Base-by-base conservation (phyloP, 2,797 vertebrate species). In the Hydrocynus forskahlii region DNA sequence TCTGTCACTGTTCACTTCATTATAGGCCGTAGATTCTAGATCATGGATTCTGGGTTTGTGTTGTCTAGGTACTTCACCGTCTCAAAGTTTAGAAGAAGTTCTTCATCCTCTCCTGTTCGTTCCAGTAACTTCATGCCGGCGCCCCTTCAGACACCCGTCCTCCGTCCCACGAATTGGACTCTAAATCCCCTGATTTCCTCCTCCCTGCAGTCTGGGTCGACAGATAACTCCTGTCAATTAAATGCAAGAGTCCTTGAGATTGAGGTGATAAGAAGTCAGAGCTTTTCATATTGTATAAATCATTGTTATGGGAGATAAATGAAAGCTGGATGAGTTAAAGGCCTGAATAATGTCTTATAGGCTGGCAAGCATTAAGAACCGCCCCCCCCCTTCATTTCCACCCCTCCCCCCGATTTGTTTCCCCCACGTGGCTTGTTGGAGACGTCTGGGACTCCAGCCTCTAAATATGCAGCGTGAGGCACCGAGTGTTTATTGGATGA, bases 401-500 rank as follows among this genome's bases (percentile, higher is more conserved):
- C 75, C 2, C 29, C 9, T 35, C 38, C 66, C 63, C 6, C 12
- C 45, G 59, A 66, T 68, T 60, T 60, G 13, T 14, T 21, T 19
- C 60, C 35, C 57, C 23, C 23, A 69, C 23, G 23, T 40, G 38
- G 35, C 25, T 8, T 12, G 59, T 35, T 57, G 43, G 40, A 60
- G 66, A 59, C 45, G 40, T 70, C 67, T n/a, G 55, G 45, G 67
- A 9, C 77, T 45, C 38, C 55, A 29, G 66, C 76, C 54, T 70
- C 67, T 64, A 68, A 79, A 55, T 68, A 54, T 69, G 64, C 57
- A 79, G 74, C 79, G 67, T 73, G 68, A 45, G n/a, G 19, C 80
- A 81, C 66, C 79, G 43, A 73, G 52, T 67, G 60, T 80, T 73
- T 79, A 73, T 81, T 84, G 63, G 79, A 60, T 63, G 71, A 66